Evolutionary conservation across 2,797 vertebrate species (phyloP), one percentile per base, ranked within the genome.

Genomic region (Oophaga sylvatica): DNA sequence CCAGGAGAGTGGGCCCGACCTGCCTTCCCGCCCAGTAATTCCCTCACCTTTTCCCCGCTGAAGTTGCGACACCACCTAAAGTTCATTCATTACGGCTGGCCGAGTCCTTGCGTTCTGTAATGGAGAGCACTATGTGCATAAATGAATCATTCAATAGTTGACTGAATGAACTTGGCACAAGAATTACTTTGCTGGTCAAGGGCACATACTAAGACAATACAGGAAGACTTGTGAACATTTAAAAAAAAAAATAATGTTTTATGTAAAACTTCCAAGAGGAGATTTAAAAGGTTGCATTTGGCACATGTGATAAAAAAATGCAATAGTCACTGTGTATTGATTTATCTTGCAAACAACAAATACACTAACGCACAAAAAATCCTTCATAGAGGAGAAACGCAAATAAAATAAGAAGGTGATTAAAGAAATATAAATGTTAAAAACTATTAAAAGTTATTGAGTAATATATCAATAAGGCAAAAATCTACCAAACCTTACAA

Each of bases 121-220:
- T 79, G 84, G 22, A 68, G 80, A 89, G 63, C 73, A 67, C 80
- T 29, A 73, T 89, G 88, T 89, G 88, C 84, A 89, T 89, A 89
- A 89, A 89, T 89, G 88, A 86, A 89, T 86, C 63, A 86, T 87
- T 89, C 73, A 89, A 60, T 73, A 87, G 80, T 79, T 81, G 70
- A 83, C 82, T 86, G 88, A 89, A 89, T 86, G 80, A 87, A 70
- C 63, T 83, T 86, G 88, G 73, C 71, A 71, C 56, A 67, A 70
- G 67, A 83, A 83, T 89, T 31, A 83, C 81, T 86, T 89, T 63
- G 77, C 80, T 82, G 88, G 88, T 89, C 88, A 89, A 89, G 88
- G 88, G 76, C 88, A 80, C 26, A 35, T 76, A 11, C 53, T 16
- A 26, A 59, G 56, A 63, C 73, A 57, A 71, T 41, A 62, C 56